Evolutionary conservation across 2,888 invertebrate species (phyloP).

Genomic region (Mylabris sibirica): DNA sequence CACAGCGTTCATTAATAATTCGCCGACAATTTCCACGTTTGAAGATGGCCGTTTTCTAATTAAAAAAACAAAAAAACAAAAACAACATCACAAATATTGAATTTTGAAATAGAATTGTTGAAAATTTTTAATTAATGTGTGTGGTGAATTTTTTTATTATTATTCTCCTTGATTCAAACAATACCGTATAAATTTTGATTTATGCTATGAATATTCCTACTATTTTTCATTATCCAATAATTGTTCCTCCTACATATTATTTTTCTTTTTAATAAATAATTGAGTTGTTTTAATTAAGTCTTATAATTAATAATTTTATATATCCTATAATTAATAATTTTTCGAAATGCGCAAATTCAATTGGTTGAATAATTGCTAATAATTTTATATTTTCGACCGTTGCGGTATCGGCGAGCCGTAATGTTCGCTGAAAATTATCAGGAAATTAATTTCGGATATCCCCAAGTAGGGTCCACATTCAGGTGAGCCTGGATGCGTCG

Average conservation of each 20-base stretch:
- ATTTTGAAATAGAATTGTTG: neutral
- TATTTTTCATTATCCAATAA: neutral
- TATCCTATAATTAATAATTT: constrained; percentile 7
- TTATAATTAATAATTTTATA: constrained; percentile 2
- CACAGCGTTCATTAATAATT: neutral
- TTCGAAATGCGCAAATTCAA: neutral
- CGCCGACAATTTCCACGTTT: neutral
- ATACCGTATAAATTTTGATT: constrained; percentile 2
- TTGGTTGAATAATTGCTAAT: neutral
- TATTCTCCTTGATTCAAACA: neutral
- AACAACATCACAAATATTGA: no score
- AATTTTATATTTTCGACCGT: neutral
- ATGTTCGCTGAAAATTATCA: constrained; percentile 28
- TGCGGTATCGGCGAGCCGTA: constrained; percentile 17
- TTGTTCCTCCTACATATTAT: neutral
- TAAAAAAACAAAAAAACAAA: neutral
- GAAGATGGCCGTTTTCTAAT: neutral
- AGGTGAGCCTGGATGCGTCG: constrained; percentile 19
- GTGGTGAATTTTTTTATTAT: neutral
- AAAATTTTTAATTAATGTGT: neutral
- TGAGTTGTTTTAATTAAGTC: neutral
- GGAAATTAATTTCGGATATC: constrained; percentile 31
- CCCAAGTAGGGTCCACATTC: constrained; percentile 25
- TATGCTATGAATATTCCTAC: neutral
- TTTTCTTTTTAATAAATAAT: neutral